Evolutionary conservation across 2,888 invertebrate species (phyloP), one percentile per base, ranked within the genome.

Genomic region (Nomada lathburiana): DNA sequence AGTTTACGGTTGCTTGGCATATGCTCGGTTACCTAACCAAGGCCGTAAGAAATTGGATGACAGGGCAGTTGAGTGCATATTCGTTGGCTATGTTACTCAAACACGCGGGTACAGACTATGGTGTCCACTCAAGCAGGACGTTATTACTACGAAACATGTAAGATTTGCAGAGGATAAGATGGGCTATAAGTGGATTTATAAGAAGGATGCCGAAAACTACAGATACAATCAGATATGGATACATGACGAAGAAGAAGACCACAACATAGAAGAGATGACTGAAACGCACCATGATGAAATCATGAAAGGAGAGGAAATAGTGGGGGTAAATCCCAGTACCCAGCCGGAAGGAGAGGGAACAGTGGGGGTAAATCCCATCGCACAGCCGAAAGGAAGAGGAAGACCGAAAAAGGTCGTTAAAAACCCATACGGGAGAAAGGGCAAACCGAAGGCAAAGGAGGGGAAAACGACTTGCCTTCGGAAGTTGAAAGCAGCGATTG

Each of bases 51-150:
- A 72, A 3, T 23, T 72, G 2, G 44, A 64, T 11, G 3, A 72
- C 10, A 72, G 71, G 13, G 63, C 23, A 3, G n/a, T 11, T 1
- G 42, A 62, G 5, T 72, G 62, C 42, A 13, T 63, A 16, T 26
- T 72, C 3, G 69, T 69, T 0, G 68, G 69, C 50, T 79, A 79
- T 23, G 60, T 23, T 4, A 71, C 18, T 1, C 44, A 67, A 20
- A 80, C 75, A 0, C 50, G 44, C 2, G 75, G 75, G 0, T 80
- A 76, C 23, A 29, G 71, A 26, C 53, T 80, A 23, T 76, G 70
- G 76, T 44, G 50, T 18, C 75, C 55, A 3, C 13, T 23, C 11
- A 80, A 20, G 1, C 29, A 52, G 0, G 71, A 71, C 7, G 55
- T 80, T 1, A 26, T 80, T 1, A 59, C 50, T 0, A 76, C 67